These are phyloP conservation scores for Malurus splendens DNA, from an alignment of 2,797 vertebrate genomes.

Conservation along the genomic window DNA sequence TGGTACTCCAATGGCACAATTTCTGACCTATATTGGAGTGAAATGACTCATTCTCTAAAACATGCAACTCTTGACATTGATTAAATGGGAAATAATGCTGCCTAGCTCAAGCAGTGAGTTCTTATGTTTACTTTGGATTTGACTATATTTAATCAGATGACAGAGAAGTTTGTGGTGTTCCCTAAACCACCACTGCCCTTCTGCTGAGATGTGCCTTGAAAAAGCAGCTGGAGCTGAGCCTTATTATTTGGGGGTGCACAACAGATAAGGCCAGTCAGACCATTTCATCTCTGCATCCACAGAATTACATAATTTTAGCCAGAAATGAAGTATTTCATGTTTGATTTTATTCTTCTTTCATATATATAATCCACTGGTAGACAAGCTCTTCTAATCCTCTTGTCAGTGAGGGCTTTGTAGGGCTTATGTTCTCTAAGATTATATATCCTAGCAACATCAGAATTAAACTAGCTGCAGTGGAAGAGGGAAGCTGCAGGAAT, in stretches of 20 bases:
- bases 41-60: neutral
- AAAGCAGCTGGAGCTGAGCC: neutral
- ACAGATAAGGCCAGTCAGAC: neutral
- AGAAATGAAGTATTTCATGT: neutral
- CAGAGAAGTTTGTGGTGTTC: neutral
- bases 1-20: neutral
- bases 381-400: slow-evolving; percentile 39
- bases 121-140: neutral
- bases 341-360: slow-evolving; percentile 11
- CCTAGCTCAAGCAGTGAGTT: neutral
- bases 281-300: neutral
- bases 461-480: neutral
- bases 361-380: slow-evolving; percentile 10
- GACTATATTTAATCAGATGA: neutral
- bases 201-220: neutral
- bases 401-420: neutral
- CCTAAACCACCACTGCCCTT: neutral
- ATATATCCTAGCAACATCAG: slow-evolving; percentile 54
- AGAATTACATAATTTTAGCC: neutral
- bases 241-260: neutral
- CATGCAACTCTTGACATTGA: neutral
- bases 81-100: neutral
- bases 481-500: neutral
- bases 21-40: neutral
- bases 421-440: slow-evolving; percentile 28